phyloP scores from a whole-genome alignment of 30 jellyfish, hydroid and myxozoan genomes.

The Nemopilema nomurai region DNA sequence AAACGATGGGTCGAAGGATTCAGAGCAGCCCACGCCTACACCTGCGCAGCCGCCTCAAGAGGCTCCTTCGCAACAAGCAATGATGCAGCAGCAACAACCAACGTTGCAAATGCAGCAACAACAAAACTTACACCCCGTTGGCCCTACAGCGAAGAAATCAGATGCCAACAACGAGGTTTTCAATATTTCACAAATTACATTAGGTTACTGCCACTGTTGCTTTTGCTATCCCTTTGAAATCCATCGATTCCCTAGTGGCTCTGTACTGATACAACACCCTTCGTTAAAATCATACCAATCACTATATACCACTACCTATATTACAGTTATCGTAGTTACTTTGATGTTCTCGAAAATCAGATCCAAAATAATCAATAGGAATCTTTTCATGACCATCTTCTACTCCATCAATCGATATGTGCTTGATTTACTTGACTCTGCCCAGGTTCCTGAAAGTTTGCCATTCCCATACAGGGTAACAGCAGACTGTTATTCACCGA shows the following conservation, averaged over 20 bases:
- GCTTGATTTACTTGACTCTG: too few relatives aligned
- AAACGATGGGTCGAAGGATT: not conserved
- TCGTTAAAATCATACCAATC: too few relatives aligned
- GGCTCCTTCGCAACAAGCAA: slow-evolving; percentile 46
- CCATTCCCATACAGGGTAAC: not conserved
- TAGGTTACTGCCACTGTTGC: too few relatives aligned
- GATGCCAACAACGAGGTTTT: not conserved
- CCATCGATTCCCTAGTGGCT: not conserved
- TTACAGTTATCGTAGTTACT: too few relatives aligned
- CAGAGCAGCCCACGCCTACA: not conserved
- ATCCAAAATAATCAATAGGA: too few relatives aligned
- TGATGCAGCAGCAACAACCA: slow-evolving; percentile 22
- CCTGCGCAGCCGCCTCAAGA: slow-evolving; percentile 15
- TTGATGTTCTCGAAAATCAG: too few relatives aligned
- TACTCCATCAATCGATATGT: too few relatives aligned
- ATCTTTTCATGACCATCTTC: too few relatives aligned
- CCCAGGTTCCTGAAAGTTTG: not conserved
- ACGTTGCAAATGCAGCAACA: not conserved
- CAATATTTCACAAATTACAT: too few relatives aligned
- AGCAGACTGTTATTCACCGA: not conserved
- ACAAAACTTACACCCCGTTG: not conserved
- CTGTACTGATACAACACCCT: too few relatives aligned
- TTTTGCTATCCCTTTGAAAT: too few relatives aligned
- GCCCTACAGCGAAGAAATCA: not conserved
- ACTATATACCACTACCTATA: too few relatives aligned